A percentile compares a stretch with the other conserved stretches of the same genome.
Evolutionary conservation across 2,888 invertebrate species (phyloP).

Genomic region (Meghimatium bilineatum): DNA sequence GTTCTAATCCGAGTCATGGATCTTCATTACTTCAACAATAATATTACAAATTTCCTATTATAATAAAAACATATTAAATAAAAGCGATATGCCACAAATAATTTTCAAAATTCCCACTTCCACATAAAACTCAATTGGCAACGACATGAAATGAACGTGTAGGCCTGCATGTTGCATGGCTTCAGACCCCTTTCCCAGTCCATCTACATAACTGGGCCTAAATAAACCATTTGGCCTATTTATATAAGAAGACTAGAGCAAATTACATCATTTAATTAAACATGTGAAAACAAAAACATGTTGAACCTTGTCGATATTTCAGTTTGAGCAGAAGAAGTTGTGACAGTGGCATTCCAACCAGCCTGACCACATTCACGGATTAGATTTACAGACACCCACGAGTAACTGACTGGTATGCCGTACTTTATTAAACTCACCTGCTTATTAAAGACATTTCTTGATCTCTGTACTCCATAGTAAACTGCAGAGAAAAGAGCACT

Average conservation of each 20-base stretch:
- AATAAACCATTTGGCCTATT: neutral
- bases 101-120: no score
- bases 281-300: neutral
- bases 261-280: neutral
- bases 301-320: neutral
- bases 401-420: neutral
- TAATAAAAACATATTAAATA: no score
- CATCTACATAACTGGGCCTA: no score
- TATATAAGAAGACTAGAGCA: neutral
- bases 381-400: conserved; percentile 13
- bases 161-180: no score
- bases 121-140: no score
- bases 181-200: no score
- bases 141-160: no score
- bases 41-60: no score
- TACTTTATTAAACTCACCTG: conserved; percentile 29
- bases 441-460: conserved; percentile 22
- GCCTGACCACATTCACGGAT: no score
- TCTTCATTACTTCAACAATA: no score
- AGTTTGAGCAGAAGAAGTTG: neutral
- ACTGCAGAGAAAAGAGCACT: neutral
- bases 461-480: conserved; percentile 11
- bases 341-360: neutral
- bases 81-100: no score
- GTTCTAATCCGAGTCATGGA: no score